Conservation (phyloP, 2,797 vertebrate species). For the Ispidina picta region DNA sequence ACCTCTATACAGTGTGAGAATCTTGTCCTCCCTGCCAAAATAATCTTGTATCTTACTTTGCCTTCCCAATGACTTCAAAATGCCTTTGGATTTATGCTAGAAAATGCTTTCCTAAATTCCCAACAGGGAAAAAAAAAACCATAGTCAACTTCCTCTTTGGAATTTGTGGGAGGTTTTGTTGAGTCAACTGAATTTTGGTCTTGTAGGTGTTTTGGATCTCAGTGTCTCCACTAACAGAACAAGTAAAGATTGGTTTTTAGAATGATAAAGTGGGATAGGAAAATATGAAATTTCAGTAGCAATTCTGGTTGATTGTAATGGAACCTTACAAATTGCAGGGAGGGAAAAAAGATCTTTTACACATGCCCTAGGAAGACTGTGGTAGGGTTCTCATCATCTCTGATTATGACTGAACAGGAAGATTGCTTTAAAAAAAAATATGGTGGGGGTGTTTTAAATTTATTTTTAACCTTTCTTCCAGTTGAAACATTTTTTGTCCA, state of each 20-base stretch:
- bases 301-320: background rate
- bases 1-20: background rate
- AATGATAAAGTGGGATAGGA: background rate
- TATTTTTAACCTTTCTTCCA: background rate
- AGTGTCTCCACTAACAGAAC: background rate
- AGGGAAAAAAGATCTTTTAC: background rate
- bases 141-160: background rate
- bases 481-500: background rate
- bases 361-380: background rate
- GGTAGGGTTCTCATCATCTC: background rate
- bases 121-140: too few relatives aligned
- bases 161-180: background rate
- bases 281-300: background rate
- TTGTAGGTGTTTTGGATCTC: background rate
- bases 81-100: conserved; percentile 20
- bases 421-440: background rate
- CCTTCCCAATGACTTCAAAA: conserved; percentile 4
- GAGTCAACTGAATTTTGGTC: background rate
- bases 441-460: background rate
- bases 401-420: background rate
- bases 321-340: background rate
- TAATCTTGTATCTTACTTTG: background rate
- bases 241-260: background rate
- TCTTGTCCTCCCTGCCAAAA: conserved; percentile 20
- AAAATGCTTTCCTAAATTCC: background rate